Evolutionary conservation across 2,888 invertebrate genomes (phyloP).

Genomic region (Chalcosyrphus nemorum): DNA sequence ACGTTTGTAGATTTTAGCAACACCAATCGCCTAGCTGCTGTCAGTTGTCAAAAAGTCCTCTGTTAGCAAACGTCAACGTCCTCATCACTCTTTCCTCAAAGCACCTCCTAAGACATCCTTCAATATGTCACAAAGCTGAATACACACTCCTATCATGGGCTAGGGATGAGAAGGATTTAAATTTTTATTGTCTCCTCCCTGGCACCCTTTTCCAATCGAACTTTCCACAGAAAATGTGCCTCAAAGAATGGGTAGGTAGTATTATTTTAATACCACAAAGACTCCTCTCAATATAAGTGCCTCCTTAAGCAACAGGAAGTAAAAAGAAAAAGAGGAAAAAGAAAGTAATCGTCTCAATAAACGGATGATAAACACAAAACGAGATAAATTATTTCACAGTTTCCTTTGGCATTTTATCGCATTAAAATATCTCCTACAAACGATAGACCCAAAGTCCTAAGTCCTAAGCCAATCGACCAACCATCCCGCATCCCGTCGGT

Average conservation of each 20-base stretch:
- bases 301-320: slow-evolving; percentile 2
- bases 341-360: slow-evolving; percentile 48
- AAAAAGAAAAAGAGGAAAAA: not conserved
- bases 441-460: slow-evolving; percentile 8
- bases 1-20: too few relatives aligned
- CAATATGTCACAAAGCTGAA: not conserved
- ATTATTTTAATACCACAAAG: slow-evolving; percentile 3
- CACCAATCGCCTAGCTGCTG: too few relatives aligned
- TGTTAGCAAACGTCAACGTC: not conserved
- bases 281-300: not conserved
- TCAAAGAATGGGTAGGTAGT: not conserved
- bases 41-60: too few relatives aligned
- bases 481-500: not conserved
- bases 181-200: not conserved
- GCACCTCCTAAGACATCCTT: not conserved
- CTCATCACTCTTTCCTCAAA: not conserved
- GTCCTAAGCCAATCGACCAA: too few relatives aligned
- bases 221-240: not conserved
- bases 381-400: slow-evolving; percentile 56
- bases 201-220: not conserved
- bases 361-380: slow-evolving; percentile 52
- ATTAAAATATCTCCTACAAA: slow-evolving; percentile 50
- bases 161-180: not conserved
- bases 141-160: not conserved
- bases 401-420: slow-evolving; percentile 46